A percentile compares a stretch with the other conserved stretches of the same genome.
Conservation (phyloP, 2,888 invertebrate genomes). For the Tillus elongatus region DNA sequence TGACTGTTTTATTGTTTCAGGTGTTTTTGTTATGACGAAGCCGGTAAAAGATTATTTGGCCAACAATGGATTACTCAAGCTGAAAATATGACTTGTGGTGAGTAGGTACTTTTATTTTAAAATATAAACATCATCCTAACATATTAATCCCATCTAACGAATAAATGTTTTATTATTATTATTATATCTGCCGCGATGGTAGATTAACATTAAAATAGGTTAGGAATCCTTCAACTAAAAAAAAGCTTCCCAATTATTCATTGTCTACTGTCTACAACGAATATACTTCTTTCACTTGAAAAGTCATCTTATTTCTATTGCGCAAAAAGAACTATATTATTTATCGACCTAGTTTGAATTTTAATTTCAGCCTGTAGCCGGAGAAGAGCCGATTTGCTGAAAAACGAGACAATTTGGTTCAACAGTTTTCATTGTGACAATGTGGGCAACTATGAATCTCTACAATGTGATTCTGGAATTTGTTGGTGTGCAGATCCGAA, state of each 20-base stretch:
- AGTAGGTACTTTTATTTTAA: slow-evolving; percentile 22
- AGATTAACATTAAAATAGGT: no score
- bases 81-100: slow-evolving; percentile 58
- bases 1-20: slow-evolving; percentile 29
- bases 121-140: slow-evolving; percentile 4
- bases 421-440: slow-evolving; percentile 55
- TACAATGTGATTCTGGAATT: slow-evolving; percentile 55
- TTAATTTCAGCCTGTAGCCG: slow-evolving; percentile 51
- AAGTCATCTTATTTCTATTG: no score
- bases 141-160: slow-evolving; percentile 4
- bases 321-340: no score
- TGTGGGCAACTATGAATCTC: slow-evolving; percentile 56
- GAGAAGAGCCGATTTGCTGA: slow-evolving; percentile 46
- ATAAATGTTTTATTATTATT: background rate
- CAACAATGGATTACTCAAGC: slow-evolving; percentile 51
- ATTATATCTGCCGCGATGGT: no score
- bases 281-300: no score
- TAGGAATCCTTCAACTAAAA: no score
- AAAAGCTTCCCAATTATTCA: no score
- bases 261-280: no score
- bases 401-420: slow-evolving; percentile 31
- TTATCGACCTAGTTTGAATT: no score
- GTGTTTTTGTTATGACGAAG: slow-evolving; percentile 56
- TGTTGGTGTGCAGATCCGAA: slow-evolving; percentile 60
- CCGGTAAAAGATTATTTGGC: slow-evolving; percentile 56